A percentile compares a stretch with the other conserved stretches of the same genome.
Conservation (phyloP, 1,140 invertebrate genomes). For the Drosophila pseudoananassae region DNA sequence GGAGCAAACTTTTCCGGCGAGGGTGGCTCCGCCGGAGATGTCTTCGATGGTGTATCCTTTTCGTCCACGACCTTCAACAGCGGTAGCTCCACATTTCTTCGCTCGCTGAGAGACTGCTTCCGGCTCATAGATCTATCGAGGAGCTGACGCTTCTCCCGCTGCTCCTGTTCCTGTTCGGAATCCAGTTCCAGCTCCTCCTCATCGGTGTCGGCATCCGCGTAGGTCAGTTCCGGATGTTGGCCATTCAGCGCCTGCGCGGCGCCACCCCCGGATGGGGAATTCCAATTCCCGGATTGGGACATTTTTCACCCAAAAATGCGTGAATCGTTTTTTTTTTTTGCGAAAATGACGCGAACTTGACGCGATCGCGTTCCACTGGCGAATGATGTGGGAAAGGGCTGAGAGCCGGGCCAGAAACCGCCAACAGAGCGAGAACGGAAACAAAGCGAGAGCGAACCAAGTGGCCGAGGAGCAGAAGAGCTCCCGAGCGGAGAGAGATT, state of each 20-base stretch:
- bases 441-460: background rate
- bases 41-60: background rate
- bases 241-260: slow-evolving; percentile 61
- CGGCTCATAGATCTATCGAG: slow-evolving; percentile 1
- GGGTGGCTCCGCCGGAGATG: slow-evolving; percentile 6
- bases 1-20: slow-evolving; percentile 46
- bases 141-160: background rate
- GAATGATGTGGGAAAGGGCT: slow-evolving; percentile 31
- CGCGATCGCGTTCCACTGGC: slow-evolving; percentile 34
- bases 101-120: slow-evolving; percentile 49
- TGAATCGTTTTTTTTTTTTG: background rate
- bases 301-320: background rate
- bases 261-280: slow-evolving; percentile 11
- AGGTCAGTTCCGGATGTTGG: slow-evolving; percentile 42
- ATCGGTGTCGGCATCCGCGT: slow-evolving; percentile 47
- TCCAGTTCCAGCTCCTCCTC: slow-evolving; percentile 11
- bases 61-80: slow-evolving; percentile 48
- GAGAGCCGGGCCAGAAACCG: slow-evolving; percentile 16
- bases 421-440: slow-evolving; percentile 5
- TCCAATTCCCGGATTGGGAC: background rate
- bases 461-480: background rate
- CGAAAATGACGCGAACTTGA: slow-evolving; percentile 12
- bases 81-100: slow-evolving; percentile 58
- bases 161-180: background rate
- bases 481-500: background rate